Percentiles rank a stretch among this genome's conserved stretches.
These are phyloP conservation scores for Elachura formosa DNA, from an alignment of 2,113 vertebrate species.

Conservation along the genomic window DNA sequence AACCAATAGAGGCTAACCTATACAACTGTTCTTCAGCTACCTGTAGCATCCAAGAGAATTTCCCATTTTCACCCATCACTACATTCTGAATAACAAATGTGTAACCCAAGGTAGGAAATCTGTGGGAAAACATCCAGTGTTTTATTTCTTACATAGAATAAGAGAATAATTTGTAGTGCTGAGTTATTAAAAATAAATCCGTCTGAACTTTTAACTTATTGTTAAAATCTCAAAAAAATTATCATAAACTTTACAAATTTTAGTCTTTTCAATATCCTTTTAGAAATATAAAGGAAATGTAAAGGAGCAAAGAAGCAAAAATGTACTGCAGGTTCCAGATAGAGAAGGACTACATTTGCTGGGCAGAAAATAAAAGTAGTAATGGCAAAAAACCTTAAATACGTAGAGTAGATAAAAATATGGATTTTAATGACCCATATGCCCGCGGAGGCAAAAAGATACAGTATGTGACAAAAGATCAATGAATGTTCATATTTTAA, in stretches of 20 bases:
- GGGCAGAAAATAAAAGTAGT: neutral
- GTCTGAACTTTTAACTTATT: neutral
- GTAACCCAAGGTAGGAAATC: neutral
- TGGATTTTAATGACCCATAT: constrained; percentile 6
- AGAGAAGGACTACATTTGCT: neutral
- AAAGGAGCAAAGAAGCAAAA: neutral
- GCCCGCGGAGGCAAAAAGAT: neutral
- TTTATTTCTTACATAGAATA: neutral
- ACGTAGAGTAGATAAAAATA: neutral
- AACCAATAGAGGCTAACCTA: neutral
- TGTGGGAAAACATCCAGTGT: fast-evolving
- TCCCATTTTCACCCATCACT: neutral
- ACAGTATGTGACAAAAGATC: constrained; percentile 42
- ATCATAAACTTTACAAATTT: neutral
- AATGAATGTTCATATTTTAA: constrained; percentile 41
- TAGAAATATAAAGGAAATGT: neutral
- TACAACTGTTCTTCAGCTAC: neutral
- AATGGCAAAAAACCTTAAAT: neutral
- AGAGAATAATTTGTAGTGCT: neutral
- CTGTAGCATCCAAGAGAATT: neutral
- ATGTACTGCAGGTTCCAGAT: neutral
- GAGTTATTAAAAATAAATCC: neutral
- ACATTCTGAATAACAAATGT: neutral
- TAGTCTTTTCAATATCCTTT: neutral
- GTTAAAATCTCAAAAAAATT: neutral